Conservation (phyloP, 2,797 vertebrate genomes). For the Thalassophryne amazonica region DNA sequence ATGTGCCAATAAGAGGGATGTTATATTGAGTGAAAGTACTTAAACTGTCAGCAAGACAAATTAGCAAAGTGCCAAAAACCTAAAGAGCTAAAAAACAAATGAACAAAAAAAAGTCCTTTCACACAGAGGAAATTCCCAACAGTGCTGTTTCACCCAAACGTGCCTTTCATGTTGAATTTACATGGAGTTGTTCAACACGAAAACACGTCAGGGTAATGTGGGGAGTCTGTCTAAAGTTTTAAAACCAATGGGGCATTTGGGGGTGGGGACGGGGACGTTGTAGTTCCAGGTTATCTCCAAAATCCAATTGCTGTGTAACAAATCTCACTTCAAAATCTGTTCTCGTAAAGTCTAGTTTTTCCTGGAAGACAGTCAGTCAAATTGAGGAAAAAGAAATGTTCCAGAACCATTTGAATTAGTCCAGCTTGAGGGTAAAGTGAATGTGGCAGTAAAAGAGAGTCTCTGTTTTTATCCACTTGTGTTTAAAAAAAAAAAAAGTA, state of each 20-base stretch:
- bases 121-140: too few relatives aligned
- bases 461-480: too few relatives aligned
- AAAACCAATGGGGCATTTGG: not conserved
- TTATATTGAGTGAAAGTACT: not conserved
- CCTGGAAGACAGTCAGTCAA: not conserved
- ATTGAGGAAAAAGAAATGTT: not conserved
- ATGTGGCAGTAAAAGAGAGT: too few relatives aligned
- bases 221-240: not conserved
- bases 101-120: not conserved
- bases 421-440: not conserved
- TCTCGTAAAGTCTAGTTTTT: not conserved
- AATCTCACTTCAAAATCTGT: constrained; percentile 3
- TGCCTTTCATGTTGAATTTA: not conserved
- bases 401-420: not conserved
- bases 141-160: not conserved
- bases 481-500: too few relatives aligned
- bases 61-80: not conserved
- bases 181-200: not conserved
- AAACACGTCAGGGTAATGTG: not conserved
- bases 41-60: not conserved
- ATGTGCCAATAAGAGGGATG: not conserved
- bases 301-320: constrained; percentile 18
- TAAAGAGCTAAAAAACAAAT: not conserved
- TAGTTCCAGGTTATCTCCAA: not conserved
- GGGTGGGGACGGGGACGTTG: constrained; percentile 2